Evolutionary conservation across 2,113 vertebrate species (phyloP), one percentile per base, ranked within the genome.

Genomic region (Semicossyphus pulcher): DNA sequence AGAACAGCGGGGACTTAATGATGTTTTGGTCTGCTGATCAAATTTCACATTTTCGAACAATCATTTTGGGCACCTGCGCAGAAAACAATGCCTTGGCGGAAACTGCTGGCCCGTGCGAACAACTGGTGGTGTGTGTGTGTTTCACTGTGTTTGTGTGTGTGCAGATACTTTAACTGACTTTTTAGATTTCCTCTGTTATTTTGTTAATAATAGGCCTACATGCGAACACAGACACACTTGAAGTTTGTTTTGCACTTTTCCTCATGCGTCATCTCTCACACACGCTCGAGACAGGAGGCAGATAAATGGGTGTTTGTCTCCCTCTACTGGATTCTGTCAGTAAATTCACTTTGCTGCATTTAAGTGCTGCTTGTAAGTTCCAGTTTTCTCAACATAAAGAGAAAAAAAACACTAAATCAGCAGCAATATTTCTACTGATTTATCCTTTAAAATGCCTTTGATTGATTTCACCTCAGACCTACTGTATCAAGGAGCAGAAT

Each of bases 61-160:
- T 93, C 88, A 89, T 93, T 94, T 86, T 70, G 82, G 94, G 93
- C 95, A 97, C 96, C 96, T 97, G 96, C 93, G 93, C 75, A 61
- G 76, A 86, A 91, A 91, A 92, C 89, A 91, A 91, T 78, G 80
- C 78, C 63, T 72, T 88, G 10, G 87, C 81, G 89, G 87, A 92
- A 83, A 78, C 49, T 54, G 37, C 49, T 64, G 72, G 75, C 70
- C 72, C 65, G 31, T 39, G 39, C n/a, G 29, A 65, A 72, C 76
- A 54, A 79, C 58, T 37, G 25, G 4, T 18, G 1, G 29, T 12
- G 15, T 10, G 53, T 1, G 74, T 57, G 45, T 37, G 70, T 21
- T 56, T 26, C 28, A 16, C 34, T 23, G 23, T 49, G 49, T 26
- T 31, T 23, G 37, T 20, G 57, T 31, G 36, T 11, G 62, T 23